phyloP scores from a whole-genome alignment of 2,113 vertebrate genomes.

The Urocynchramus pylzowi region DNA sequence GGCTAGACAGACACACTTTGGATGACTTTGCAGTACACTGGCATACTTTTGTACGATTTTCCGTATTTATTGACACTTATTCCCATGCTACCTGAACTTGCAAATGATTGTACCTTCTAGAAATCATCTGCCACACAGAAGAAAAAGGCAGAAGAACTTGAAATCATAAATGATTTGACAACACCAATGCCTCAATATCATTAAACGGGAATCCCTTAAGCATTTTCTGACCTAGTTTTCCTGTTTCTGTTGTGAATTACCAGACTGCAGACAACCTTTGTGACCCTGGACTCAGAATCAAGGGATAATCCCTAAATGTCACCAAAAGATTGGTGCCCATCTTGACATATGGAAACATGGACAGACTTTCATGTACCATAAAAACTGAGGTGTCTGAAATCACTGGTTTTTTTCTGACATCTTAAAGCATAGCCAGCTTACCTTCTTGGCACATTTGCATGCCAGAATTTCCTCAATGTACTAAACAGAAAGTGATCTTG shows the following conservation, averaged over 20 bases:
- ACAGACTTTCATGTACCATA: background rate
- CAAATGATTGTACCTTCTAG: background rate
- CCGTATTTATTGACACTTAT: background rate
- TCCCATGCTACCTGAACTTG: background rate
- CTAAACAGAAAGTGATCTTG: background rate
- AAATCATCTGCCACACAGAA: background rate
- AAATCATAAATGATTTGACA: background rate
- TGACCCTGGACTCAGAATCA: background rate
- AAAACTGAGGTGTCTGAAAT: background rate
- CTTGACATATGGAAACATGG: background rate
- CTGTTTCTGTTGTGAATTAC: background rate
- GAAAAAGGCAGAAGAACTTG: background rate
- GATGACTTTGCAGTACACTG: background rate
- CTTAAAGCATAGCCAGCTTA: background rate
- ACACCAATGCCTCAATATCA: background rate
- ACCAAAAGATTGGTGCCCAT: background rate
- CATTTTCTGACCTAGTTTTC: constrained; percentile 7
- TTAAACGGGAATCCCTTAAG: background rate
- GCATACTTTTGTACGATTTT: background rate
- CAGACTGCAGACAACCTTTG: background rate
- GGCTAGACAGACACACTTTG: background rate
- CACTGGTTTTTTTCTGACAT: background rate
- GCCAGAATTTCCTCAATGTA: background rate
- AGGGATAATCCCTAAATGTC: background rate
- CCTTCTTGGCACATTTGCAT: background rate